Base-by-base conservation (phyloP, 92 coral and sea anemone genomes). In the Montipora capitata region DNA sequence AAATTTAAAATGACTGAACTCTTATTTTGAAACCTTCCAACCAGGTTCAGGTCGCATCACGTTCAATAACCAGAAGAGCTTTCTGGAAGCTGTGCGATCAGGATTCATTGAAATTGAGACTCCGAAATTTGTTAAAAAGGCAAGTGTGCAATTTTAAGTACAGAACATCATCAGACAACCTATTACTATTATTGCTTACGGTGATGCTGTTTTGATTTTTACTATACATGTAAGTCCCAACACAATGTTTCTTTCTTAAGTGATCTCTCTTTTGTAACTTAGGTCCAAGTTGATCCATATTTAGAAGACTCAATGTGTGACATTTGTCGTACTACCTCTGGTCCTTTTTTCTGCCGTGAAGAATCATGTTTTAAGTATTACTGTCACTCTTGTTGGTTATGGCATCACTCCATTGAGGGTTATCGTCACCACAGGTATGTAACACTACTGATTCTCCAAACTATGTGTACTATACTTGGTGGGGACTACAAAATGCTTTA, bases 381-480 rank as follows among this genome's bases (percentile, higher is more conserved):
- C 88, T 97, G 99, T 65, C 99, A 96, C 16, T 97, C 99, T 2
- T 97, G 99, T 58, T 97, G 99, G 99, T 95, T 95, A 74, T 97
- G 99, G 99, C 99, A 97, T 82, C 99, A 97, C 67, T 97, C 99
- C 11, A 96, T 97, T 61, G 99, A 97, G 72, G 98, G 99, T 15
- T 94, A 93, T 87, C 96, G 99, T 75, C 96, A 96, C 70, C 99
- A 97, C 93, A 85, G 89, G 87, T 83, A 6, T 70, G 12, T 6
- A 12, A 6, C 15, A 56, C 18, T 17, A 20, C 20, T 76, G 3
- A 48, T 3, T 5, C 0, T 48, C 6, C 6, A 27, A 27, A 27
- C 35, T 27, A 27, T 27, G 35, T 27, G 35, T 27, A 27, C 35
- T 27, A 27, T 27, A 27, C 35, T 27, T 27, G 35, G 35, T 27